Base-by-base conservation (phyloP, 2,797 vertebrate species). In the Gambelia wislizenii region DNA sequence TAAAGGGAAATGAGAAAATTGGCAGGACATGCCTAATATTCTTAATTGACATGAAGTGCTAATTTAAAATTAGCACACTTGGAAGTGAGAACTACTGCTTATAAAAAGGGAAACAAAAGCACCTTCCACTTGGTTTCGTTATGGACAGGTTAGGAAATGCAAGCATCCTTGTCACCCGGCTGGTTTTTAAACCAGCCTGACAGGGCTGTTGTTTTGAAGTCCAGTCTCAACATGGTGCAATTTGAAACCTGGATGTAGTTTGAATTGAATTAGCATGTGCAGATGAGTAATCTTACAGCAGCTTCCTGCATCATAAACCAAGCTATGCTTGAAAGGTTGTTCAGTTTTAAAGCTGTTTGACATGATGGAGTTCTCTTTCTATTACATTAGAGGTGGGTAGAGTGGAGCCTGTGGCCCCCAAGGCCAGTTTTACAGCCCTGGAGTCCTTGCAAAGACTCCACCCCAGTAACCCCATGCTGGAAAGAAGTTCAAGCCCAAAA, bases 51-150 rank as follows among this genome's bases (percentile, higher is more conserved):
- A 42, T 83, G 74, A 42, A 85, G 8, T 52, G 42, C 74, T 86
- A 16, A 90, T 69, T 33, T 59, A 0, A 67, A 84, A 89, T 83
- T 61, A 85, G 42, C 74, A 36, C 0, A 0, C 7, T 49, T 76
- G 75, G 33, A 30, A 59, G 0, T 75, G 70, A 78, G 39, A 86
- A 74, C 56, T 59, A 78, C 36, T 14, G 52, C 12, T 59, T 72
- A n/a, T 74, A 25, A 36, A 80, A 1, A 44, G 30, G 83, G 79
- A 88, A 87, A 83, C 49, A 67, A 86, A 52, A 86, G 77, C 14
- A 81, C 1, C 87, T 39, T 33, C 64, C 1, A 52, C 77, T 56
- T 87, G 90, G 90, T 79, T 79, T 61, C 64, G 85, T 77, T 59
- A 82, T 30, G 14, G 77, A 44, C 25, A 3, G 22, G 27, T 27